Base-by-base conservation (phyloP, 2,888 invertebrate genomes). In the Autographa gamma region DNA sequence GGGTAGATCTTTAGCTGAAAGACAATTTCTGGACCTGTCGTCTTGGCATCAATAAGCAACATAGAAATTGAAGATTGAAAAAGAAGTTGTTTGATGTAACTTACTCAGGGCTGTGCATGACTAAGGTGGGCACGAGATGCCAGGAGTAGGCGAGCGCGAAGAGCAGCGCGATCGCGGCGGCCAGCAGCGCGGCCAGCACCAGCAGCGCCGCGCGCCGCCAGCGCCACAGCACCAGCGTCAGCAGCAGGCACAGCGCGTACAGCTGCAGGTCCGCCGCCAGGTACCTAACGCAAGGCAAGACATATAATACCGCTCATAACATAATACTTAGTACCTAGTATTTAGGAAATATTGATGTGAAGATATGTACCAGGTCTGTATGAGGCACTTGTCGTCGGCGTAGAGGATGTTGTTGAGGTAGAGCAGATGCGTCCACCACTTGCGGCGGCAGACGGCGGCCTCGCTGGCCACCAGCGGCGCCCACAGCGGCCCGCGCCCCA, bases 181-280 rank as follows among this genome's bases (percentile, higher is more conserved):
- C 74, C 72, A 93, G 88, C 81, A 92, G 79, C 38, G 83, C 86
- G 5, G 67, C 66, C 66, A 94, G 87, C 60, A 85, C 76, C 6
- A 68, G 74, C 66, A 92, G 72, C 9, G 93, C 93, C 43, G 85
- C 88, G 60, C 90, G 88, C 16, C 90, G 87, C 79, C 84, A 80
- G 54, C 92, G 91, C 80, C 84, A 77, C 80, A 95, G 84, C 60
- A 79, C 79, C 78, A 95, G 88, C 71, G 92, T 93, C 76, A 95
- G 88, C 25, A 81, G 78, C 76, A 94, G 83, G 8, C 90, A 83
- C 16, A 77, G 69, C 2, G 90, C 91, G 89, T 95, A 95, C 70
- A 95, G 90, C 87, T 95, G 95, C 91, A 93, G 94, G 86, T 95
- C 95, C 0, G 95, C 95, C 5, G 95, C 95, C 54, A 95, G 86